These are phyloP conservation scores for Pomacea maculata DNA, from an alignment of 1,140 invertebrate species.

Conservation along the genomic window DNA sequence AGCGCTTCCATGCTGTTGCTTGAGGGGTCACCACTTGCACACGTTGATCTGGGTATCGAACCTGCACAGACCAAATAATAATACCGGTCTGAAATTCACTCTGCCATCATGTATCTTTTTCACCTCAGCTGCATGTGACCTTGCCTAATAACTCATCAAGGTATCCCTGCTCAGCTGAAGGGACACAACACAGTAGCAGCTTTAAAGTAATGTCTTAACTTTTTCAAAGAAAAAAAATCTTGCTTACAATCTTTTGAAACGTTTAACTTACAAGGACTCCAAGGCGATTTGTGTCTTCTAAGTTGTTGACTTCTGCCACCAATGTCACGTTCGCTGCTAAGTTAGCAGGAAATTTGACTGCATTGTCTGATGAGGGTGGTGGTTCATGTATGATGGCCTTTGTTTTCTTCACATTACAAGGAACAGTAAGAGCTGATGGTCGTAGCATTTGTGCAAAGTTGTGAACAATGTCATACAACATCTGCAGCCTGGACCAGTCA, in stretches of 20 bases:
- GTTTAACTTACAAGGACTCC: conserved; percentile 75
- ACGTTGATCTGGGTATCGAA: conserved; percentile 90
- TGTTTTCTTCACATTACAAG: conserved; percentile 66
- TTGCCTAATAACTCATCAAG: too few species aligned
- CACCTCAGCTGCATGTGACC: too few species aligned
- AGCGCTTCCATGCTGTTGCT: conserved; percentile 67
- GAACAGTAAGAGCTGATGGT: conserved; percentile 40
- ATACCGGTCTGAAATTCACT: too few species aligned
- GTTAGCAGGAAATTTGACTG: conserved; percentile 93
- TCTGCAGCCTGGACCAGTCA: conserved; percentile 85
- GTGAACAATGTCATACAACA: conserved; percentile 82
- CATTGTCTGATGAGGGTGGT: conserved; percentile 80
- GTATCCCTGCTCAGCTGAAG: too few species aligned
- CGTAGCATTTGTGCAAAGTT: conserved; percentile 70
- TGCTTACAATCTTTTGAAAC: background rate
- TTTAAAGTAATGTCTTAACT: too few species aligned
- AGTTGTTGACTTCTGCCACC: conserved; percentile 84
- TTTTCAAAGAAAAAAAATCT: background rate
- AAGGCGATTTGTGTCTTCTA: conserved; percentile 77
- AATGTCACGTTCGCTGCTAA: conserved; percentile 85
- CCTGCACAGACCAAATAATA: conserved; percentile 42
- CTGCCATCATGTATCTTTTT: too few species aligned
- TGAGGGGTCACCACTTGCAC: conserved; percentile 83
- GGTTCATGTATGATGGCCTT: conserved; percentile 86
- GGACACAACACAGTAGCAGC: too few species aligned